Evolutionary conservation across 2,888 invertebrate species (phyloP), one percentile per base, ranked within the genome.

Genomic region (Diaperis boleti): DNA sequence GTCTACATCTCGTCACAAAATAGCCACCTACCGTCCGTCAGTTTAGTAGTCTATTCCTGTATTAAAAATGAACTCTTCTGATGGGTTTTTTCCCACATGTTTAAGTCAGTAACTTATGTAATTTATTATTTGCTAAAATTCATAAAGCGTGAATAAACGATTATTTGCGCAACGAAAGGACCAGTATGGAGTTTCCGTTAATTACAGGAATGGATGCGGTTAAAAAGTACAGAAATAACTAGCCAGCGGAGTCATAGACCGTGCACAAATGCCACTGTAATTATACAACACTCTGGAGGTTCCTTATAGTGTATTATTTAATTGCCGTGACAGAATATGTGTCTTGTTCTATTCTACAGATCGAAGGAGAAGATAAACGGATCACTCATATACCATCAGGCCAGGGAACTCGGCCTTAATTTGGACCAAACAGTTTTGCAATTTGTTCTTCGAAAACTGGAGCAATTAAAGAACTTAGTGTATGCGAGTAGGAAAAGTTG

Each of bases 261-360:
- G 76, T 76, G 69, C 67, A 76, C 69, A 69, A 75, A 74, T 74
- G 74, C 73, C 73, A 73, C 73, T 71, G 70, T 74, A 76, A 76
- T 75, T 76, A 75, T 69, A 60, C 61, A 59, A 66, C 56, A 56
- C 62, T 60, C 50, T 26, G 56, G 55, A 62, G 56, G 69, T 70
- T 72, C 70, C 73, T 71, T 71, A 65, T 68, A 60, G 60, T 65
- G 65, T 72, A 72, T 73, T 70, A 70, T 72, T 75, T 76, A 76
- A 77, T 76, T 77, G 73, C 75, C 77, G 75, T 77, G 74, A 76
- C 77, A 76, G 75, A 74, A 72, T n/a, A n/a, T 69, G 69, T 72
- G 69, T 70, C 71, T 73, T 72, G 71, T 64, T 64, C 62, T 49
- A 62, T 33, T 49, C 47, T 56, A 47, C 7, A 62, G 62, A 62